Base-by-base conservation (phyloP, 1,140 invertebrate species). In the Branchinecta lynchi region DNA sequence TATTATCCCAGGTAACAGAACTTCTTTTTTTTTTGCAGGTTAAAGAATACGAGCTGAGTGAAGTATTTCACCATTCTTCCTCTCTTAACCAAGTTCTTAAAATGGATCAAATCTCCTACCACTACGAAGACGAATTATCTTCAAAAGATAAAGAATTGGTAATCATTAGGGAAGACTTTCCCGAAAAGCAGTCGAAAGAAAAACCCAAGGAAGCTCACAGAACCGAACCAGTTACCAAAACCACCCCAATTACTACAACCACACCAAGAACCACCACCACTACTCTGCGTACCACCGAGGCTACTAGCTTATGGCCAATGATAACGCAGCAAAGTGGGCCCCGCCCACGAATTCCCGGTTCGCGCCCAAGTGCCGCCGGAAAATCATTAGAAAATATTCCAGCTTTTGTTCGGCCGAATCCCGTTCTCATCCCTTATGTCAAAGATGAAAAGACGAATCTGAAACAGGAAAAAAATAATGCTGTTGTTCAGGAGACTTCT, bases 1-100 rank as follows among this genome's bases (percentile, higher is more conserved):
- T 32, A 32, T 32, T 32, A 1, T 32, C 32, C 32, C 32, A 5
- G 5, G 5, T 32, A 32, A 32, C 32, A 1, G 32, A 5, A 44
- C 21, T 10, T 66, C n/a, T 68, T 8, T 73, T 81, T 81, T 3
- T 8, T 73, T 81, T 81, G 3, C 80, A 92, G 90, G 79, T 90
- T 69, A 87, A 87, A 75, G 89, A 91, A 80, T 92, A 92, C 80
- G 89, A 90, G 77, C 79, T 92, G 72, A 88, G 87, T 72, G 87
- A 91, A 80, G 87, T 88, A 70, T 91, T 91, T 78, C 87, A 90
- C 79, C 86, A 87, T 74, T 78, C 80, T 77, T 45, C 7, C 43
- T 65, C 46, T 43, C n/a, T 21, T 65, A 70, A 71, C 17, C 68
- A 71, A 69, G 68, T 70, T 20, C 60, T 70, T 0, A 69, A 69